Conservation (phyloP, 2,888 invertebrate species). For the Oxycera nigricornis region DNA sequence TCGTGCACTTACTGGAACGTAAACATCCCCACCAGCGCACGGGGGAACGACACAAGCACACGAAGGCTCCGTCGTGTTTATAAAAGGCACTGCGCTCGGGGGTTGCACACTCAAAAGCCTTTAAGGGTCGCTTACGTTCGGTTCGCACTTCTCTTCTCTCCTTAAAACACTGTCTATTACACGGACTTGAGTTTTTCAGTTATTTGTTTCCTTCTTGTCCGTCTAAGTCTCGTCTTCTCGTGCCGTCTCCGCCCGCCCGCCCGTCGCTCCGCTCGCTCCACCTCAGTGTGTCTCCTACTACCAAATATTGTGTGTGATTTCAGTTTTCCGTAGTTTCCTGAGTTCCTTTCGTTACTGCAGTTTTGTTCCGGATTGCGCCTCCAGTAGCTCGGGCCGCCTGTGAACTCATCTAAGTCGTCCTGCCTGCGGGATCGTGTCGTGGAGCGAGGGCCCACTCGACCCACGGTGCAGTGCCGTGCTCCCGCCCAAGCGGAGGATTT, state of each 20-base stretch:
- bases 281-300: slow-evolving; percentile 43
- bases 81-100: slow-evolving; percentile 58
- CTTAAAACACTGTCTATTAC: slow-evolving; percentile 58
- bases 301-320: slow-evolving; percentile 40
- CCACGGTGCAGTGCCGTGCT: neutral
- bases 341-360: slow-evolving; percentile 13
- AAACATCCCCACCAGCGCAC: slow-evolving; percentile 45
- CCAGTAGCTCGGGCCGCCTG: neutral
- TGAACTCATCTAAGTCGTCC: neutral
- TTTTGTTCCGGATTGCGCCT: slow-evolving; percentile 26
- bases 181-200: slow-evolving; percentile 57
- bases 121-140: slow-evolving; percentile 64
- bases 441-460: neutral
- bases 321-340: slow-evolving; percentile 41
- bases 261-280: slow-evolving; percentile 20
- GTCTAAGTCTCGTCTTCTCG: slow-evolving; percentile 13
- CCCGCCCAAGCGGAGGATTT: slow-evolving; percentile 12
- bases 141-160: slow-evolving; percentile 64
- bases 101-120: slow-evolving; percentile 62
- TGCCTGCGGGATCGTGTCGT: slow-evolving; percentile 1
- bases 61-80: slow-evolving; percentile 49
- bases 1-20: slow-evolving; percentile 33
- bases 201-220: slow-evolving; percentile 50
- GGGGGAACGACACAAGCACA: slow-evolving; percentile 32
- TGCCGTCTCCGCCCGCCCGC: slow-evolving; percentile 12